Conservation (phyloP, 1,140 invertebrate species). For the Pseudomyrmex gracilis region DNA sequence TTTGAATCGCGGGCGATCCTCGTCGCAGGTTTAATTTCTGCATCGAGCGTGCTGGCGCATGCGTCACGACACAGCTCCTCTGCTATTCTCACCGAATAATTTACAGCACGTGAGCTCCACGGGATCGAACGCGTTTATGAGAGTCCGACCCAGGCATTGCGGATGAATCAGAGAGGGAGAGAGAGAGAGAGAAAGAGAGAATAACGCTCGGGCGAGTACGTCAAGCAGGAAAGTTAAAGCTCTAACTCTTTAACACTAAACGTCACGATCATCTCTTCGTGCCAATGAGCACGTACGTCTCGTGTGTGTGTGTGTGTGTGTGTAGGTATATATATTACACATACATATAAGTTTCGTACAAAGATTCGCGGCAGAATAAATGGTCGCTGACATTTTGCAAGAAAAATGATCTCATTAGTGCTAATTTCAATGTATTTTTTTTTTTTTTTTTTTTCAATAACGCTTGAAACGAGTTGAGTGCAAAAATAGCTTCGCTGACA, state of each 20-base stretch:
- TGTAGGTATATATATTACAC: no score
- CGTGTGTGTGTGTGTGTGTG: no score
- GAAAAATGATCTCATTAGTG: not conserved
- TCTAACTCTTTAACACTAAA: conserved; percentile 33
- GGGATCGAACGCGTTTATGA: conserved; percentile 71
- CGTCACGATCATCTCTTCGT: not conserved
- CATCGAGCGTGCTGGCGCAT: conserved; percentile 63
- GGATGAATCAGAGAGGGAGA: conserved; percentile 64
- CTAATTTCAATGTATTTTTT: no score
- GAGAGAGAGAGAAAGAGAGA: not conserved
- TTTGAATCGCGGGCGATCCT: conserved; percentile 71
- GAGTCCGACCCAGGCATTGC: conserved; percentile 53
- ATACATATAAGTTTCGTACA: not conserved
- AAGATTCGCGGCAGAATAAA: not conserved
- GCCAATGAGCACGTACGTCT: not conserved
- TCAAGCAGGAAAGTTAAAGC: not conserved
- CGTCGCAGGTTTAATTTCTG: conserved; percentile 68
- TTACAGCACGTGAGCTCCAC: conserved; percentile 73
- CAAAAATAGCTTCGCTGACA: no score
- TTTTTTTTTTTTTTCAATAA: not conserved
- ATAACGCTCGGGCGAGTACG: conserved; percentile 36
- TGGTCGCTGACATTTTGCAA: not conserved
- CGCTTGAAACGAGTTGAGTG: not conserved
- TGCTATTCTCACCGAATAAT: conserved; percentile 74
- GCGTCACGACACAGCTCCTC: conserved; percentile 69